phyloP scores from a whole-genome alignment of 2,113 vertebrate species.

The Callopanchax toddi region DNA sequence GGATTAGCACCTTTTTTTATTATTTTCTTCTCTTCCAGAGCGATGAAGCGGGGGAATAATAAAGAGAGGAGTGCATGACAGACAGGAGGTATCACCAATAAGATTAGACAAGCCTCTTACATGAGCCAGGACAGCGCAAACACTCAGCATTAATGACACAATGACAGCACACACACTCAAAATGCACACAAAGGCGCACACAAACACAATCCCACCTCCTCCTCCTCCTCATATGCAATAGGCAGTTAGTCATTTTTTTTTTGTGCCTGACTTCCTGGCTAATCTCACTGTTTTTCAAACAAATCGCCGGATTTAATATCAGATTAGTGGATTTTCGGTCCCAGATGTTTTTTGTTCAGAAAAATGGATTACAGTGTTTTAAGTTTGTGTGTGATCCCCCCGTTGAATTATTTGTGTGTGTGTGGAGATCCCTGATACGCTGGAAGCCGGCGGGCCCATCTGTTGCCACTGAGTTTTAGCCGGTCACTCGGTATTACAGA shows the following conservation, averaged over 20 bases:
- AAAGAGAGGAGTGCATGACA: constrained; percentile 84
- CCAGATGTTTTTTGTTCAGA: constrained; percentile 99
- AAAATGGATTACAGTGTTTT: constrained; percentile 96
- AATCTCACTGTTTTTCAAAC: constrained; percentile 99
- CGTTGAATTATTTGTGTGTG: constrained; percentile 80
- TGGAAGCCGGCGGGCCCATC: constrained; percentile 87
- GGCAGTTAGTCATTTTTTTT: constrained; percentile 87
- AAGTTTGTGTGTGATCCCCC: constrained; percentile 89
- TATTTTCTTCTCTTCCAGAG: constrained; percentile 39
- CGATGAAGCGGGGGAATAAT: constrained; percentile 77
- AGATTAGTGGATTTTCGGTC: constrained; percentile 98
- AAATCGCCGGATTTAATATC: constrained; percentile 98
- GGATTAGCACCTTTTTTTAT: constrained; percentile 69
- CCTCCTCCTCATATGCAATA: constrained; percentile 77
- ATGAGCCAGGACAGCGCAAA: constrained; percentile 93
- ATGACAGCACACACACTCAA: constrained; percentile 69
- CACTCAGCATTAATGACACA: constrained; percentile 93
- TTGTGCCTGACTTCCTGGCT: constrained; percentile 89
- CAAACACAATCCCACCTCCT: constrained; percentile 62
- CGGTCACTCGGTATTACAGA: constrained; percentile 67
- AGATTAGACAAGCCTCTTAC: constrained; percentile 98
- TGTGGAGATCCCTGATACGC: constrained; percentile 83
- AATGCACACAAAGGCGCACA: constrained; percentile 46
- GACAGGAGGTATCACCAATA: constrained; percentile 90
- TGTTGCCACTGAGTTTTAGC: constrained; percentile 84